Conservation (phyloP, 2,113 vertebrate species). For the Lota lota region DNA sequence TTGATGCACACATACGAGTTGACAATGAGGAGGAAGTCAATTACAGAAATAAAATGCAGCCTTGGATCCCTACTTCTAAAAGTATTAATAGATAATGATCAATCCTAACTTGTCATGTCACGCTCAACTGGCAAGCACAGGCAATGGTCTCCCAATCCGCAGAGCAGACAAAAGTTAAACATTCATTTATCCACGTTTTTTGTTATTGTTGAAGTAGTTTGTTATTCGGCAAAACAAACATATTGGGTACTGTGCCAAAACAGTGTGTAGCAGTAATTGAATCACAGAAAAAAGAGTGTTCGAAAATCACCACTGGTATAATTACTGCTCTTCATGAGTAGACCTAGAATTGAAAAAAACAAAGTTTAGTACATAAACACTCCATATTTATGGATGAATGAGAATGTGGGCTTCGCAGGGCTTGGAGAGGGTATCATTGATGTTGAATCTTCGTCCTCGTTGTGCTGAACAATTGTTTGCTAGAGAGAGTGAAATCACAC, state of each 20-base stretch:
- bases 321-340: slow-evolving; percentile 8
- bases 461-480: slow-evolving; percentile 19
- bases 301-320: background rate
- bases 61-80: no score
- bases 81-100: no score
- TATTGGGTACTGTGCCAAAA: background rate
- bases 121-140: no score
- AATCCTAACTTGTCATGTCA: no score
- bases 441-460: background rate
- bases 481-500: background rate
- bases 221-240: slow-evolving; percentile 5
- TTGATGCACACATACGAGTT: no score
- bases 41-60: no score
- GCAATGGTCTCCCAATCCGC: no score
- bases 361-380: slow-evolving; percentile 7
- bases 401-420: background rate
- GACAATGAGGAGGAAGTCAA: no score
- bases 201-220: slow-evolving; percentile 23
- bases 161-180: no score
- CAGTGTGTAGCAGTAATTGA: slow-evolving; percentile 14
- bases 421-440: slow-evolving; percentile 22
- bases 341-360: background rate
- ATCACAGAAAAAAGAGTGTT: background rate
- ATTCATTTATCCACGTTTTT: no score
- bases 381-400: background rate